Conservation (phyloP, 2,888 invertebrate genomes). For the Uropetala carovei region DNA sequence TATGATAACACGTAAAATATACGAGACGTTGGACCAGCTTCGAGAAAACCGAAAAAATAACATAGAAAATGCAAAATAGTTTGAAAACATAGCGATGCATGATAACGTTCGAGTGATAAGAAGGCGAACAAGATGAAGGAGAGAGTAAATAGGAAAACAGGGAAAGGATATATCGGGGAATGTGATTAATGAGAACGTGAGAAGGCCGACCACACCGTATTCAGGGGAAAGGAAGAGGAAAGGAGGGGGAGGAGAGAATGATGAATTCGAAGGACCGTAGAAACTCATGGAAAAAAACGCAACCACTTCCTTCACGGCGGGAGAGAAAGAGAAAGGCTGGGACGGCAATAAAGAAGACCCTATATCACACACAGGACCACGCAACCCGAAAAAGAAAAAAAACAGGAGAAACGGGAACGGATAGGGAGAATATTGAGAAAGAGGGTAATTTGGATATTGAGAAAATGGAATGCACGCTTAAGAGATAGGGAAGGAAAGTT, state of each 20-base stretch:
- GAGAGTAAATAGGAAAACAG: too few relatives aligned
- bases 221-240: neutral
- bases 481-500: neutral
- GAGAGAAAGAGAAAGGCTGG: neutral
- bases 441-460: neutral
- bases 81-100: too few relatives aligned
- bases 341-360: neutral
- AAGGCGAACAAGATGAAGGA: too few relatives aligned
- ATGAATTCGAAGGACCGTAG: neutral
- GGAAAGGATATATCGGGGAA: too few relatives aligned
- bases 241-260: neutral
- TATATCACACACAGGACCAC: too few relatives aligned
- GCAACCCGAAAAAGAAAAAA: neutral
- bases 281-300: neutral
- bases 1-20: too few relatives aligned
- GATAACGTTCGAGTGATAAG: too few relatives aligned
- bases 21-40: too few relatives aligned
- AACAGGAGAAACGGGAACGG: neutral
- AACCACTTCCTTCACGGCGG: neutral
- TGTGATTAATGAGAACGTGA: too few relatives aligned
- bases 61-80: too few relatives aligned
- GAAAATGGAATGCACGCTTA: neutral
- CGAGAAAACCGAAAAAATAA: too few relatives aligned
- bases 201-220: too few relatives aligned
- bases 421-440: neutral